phyloP scores from a whole-genome alignment of 2,888 invertebrate genomes.

The Blera fallax region DNA sequence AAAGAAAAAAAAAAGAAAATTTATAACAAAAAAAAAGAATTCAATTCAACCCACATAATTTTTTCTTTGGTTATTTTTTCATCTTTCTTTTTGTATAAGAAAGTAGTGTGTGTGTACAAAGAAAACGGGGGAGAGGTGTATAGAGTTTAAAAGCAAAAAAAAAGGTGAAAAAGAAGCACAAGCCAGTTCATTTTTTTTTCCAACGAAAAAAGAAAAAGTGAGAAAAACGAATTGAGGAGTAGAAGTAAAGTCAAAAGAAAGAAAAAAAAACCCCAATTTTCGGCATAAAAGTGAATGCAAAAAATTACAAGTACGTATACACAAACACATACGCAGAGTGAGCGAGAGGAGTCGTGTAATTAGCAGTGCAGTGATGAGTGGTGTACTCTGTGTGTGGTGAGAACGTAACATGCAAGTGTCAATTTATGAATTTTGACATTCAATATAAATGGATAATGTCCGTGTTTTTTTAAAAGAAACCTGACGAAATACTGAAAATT shows the following conservation, averaged over 20 bases:
- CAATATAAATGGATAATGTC: constrained; percentile 3
- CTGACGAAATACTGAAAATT: constrained; percentile 3
- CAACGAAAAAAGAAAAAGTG: constrained; percentile 18
- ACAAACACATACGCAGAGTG: not conserved
- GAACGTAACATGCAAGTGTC: constrained; percentile 31
- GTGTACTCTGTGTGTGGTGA: constrained; percentile 55
- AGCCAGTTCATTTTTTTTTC: constrained; percentile 52
- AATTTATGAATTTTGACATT: constrained; percentile 20
- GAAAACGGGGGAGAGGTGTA: constrained; percentile 52
- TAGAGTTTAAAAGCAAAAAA: constrained; percentile 45
- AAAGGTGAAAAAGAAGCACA: constrained; percentile 51
- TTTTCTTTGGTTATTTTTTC: constrained; percentile 57
- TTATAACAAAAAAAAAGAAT: constrained; percentile 31
- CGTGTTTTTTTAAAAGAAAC: not conserved
- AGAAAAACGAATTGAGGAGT: constrained; percentile 30
- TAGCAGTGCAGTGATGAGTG: constrained; percentile 34
- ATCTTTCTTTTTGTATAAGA: constrained; percentile 37
- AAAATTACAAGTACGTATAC: constrained; percentile 50
- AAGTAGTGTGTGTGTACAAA: constrained; percentile 57
- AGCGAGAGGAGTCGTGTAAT: constrained; percentile 31
- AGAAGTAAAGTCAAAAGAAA: not conserved
- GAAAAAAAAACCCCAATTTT: constrained; percentile 51
- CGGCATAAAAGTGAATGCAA: constrained; percentile 70
- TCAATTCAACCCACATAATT: constrained; percentile 63
- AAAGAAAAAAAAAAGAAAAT: constrained; percentile 23